phyloP scores from a whole-genome alignment of 2,888 invertebrate species.

The Scrobipalpa atriplicella region DNA sequence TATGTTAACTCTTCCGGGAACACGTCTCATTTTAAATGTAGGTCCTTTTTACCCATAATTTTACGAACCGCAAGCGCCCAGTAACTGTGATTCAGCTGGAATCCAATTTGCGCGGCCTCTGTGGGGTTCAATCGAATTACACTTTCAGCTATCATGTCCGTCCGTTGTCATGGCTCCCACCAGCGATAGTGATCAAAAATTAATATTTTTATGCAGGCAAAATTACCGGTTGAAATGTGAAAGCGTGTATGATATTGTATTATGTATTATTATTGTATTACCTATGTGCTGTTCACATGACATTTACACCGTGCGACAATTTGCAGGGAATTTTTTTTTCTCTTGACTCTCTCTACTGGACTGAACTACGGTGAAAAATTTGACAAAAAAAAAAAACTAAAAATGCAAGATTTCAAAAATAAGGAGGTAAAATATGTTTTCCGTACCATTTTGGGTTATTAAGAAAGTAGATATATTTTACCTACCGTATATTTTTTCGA shows the following conservation, averaged over 20 bases:
- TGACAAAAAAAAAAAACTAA: too few species aligned
- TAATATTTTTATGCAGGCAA: constrained; percentile 14
- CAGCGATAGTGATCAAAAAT: not conserved
- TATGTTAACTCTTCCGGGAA: not conserved
- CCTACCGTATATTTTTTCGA: too few species aligned
- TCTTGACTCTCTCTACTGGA: too few species aligned
- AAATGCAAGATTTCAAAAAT: too few species aligned
- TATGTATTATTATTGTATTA: too few species aligned
- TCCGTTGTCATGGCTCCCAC: not conserved
- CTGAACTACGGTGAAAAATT: too few species aligned
- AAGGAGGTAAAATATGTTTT: too few species aligned
- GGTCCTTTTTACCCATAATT: constrained; percentile 32
- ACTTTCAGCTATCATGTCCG: constrained; percentile 27
- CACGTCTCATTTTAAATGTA: not conserved
- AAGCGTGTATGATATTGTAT: constrained; percentile 2
- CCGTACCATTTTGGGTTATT: too few species aligned
- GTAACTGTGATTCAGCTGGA: constrained; percentile 41
- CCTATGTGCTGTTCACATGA: too few species aligned
- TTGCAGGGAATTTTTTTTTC: too few species aligned
- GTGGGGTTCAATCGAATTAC: constrained; percentile 43
- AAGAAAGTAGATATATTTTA: too few species aligned
- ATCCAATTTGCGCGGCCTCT: constrained; percentile 45
- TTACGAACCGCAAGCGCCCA: constrained; percentile 35
- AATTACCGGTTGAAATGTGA: not conserved
- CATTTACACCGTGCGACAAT: too few species aligned